phyloP scores from a whole-genome alignment of 2,797 vertebrate genomes.

The Heterohyrax brucei region DNA sequence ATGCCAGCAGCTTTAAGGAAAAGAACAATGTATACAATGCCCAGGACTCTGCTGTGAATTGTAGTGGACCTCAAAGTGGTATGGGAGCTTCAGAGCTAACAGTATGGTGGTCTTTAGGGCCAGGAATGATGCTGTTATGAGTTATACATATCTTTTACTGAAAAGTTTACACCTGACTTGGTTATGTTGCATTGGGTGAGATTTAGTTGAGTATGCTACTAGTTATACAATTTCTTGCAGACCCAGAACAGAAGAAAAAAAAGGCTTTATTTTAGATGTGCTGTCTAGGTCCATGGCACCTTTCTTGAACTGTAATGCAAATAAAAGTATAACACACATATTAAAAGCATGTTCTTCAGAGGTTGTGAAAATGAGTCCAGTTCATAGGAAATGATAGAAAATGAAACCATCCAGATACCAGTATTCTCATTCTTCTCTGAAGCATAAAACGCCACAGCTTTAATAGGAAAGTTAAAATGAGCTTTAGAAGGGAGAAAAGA shows the following conservation, averaged over 20 bases:
- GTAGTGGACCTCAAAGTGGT: not conserved
- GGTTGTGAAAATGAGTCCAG: slow-evolving; percentile 85
- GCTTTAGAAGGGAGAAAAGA: slow-evolving; percentile 52
- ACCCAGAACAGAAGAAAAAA: not conserved
- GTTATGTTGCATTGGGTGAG: not conserved
- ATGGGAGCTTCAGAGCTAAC: not conserved
- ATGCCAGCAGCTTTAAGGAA: not conserved
- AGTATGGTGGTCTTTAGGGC: not conserved
- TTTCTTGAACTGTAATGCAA: slow-evolving; percentile 69
- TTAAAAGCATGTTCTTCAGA: slow-evolving; percentile 83
- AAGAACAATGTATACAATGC: not conserved
- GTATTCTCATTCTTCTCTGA: slow-evolving; percentile 81
- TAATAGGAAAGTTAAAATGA: slow-evolving; percentile 86
- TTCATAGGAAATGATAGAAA: slow-evolving; percentile 88
- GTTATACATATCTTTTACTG: not conserved
- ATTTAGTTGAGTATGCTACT: not conserved
- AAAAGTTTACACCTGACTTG: slow-evolving; percentile 51
- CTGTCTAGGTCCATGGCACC: not conserved
- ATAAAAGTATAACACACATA: slow-evolving; percentile 62
- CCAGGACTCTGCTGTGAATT: not conserved
- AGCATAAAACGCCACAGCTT: slow-evolving; percentile 80
- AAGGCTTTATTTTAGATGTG: slow-evolving; percentile 64
- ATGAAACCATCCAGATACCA: slow-evolving; percentile 85
- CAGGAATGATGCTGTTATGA: not conserved
- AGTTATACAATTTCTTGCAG: not conserved